phyloP scores from a whole-genome alignment of 2,797 vertebrate species.

The Crax fasciolata region DNA sequence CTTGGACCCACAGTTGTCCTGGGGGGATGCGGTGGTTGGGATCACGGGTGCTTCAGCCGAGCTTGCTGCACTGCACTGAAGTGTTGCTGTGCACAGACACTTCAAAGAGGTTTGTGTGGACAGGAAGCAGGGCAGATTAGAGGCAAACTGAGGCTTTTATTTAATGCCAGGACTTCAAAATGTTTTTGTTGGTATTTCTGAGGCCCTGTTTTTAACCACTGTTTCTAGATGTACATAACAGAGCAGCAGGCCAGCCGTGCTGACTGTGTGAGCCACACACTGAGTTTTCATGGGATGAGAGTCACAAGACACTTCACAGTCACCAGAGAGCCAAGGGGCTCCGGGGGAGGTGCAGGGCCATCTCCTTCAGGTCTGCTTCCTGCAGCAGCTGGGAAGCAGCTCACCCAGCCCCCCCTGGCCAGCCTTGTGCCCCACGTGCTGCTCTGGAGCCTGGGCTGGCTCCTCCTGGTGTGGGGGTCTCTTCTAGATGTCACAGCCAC shows the following conservation, averaged over 20 bases:
- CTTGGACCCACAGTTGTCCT: background rate
- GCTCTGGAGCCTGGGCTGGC: background rate
- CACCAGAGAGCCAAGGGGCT: background rate
- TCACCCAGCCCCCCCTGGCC: background rate
- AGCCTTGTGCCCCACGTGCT: background rate
- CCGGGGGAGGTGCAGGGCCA: background rate
- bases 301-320: constrained; percentile 25
- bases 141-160: constrained; percentile 37
- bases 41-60: background rate
- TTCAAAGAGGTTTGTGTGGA: background rate
- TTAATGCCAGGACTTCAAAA: constrained; percentile 13
- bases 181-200: background rate
- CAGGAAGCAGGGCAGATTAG: constrained; percentile 46
- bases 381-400: background rate
- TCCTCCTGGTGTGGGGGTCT: too few species aligned
- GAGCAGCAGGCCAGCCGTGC: background rate
- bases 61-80: accelerated
- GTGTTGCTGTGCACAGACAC: background rate
- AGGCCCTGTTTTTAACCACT: background rate
- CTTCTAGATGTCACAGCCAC: background rate
- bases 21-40: background rate
- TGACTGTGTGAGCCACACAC: background rate
- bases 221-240: background rate
- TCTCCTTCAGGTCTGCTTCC: constrained; percentile 21
- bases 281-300: background rate